A percentile compares a stretch with the other conserved stretches of the same genome.
These are phyloP conservation scores for Periplaneta americana DNA, from an alignment of 1,140 invertebrate species.

Conservation along the genomic window DNA sequence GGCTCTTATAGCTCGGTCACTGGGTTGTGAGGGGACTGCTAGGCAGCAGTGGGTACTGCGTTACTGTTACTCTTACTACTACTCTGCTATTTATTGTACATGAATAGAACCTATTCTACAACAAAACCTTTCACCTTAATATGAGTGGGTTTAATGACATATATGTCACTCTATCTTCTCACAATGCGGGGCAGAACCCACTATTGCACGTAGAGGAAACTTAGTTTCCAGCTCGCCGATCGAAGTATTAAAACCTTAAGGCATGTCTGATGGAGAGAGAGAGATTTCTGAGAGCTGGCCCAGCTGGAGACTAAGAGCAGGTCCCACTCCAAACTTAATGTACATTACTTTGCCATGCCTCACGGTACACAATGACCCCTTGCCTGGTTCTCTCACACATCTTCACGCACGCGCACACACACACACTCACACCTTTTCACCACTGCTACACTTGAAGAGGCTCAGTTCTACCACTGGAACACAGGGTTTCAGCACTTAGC, in stretches of 20 bases:
- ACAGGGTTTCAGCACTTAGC: conserved; percentile 13
- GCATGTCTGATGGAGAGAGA: not conserved
- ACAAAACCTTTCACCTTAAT: not conserved
- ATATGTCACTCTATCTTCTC: not conserved
- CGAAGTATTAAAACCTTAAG: not conserved
- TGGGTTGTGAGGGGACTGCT: not conserved
- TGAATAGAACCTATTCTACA: not conserved
- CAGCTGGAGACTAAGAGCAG: not conserved
- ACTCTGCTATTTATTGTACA: not conserved
- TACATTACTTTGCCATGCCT: not conserved
- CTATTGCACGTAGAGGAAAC: not conserved
- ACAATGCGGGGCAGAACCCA: not conserved
- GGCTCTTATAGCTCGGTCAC: conserved; percentile 11
- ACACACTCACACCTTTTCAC: conserved; percentile 1
- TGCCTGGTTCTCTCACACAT: conserved; percentile 3
- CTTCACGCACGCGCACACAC: not conserved
- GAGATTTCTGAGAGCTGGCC: not conserved
- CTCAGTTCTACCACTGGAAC: conserved; percentile 12
- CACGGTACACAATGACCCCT: no score
- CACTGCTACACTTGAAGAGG: conserved; percentile 15
- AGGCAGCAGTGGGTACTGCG: not conserved
- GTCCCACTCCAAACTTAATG: not conserved
- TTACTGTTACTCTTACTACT: not conserved
- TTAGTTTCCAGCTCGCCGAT: not conserved
- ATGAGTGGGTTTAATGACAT: not conserved